Conservation (phyloP, 2,113 vertebrate genomes). For the Macaca mulatta region DNA sequence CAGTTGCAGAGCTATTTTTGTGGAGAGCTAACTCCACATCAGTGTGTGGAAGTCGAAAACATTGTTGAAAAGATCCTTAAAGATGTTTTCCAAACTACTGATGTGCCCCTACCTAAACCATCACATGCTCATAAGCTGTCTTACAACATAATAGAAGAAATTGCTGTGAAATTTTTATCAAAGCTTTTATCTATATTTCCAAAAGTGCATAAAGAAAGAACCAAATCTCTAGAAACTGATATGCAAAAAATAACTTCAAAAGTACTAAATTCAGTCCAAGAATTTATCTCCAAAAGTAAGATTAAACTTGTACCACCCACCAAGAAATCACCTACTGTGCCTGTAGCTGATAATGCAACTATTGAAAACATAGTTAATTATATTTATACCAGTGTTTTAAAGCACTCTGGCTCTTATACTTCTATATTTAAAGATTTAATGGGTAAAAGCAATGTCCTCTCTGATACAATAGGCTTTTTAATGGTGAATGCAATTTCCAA, state of each 20-base stretch:
- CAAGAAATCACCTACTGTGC: background rate
- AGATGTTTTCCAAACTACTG: background rate
- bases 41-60: constrained; percentile 64
- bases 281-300: constrained; percentile 67
- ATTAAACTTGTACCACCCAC: constrained; percentile 55
- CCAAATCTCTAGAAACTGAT: constrained; percentile 52
- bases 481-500: constrained; percentile 75
- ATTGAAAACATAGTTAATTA: constrained; percentile 71
- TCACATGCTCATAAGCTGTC: constrained; percentile 21
- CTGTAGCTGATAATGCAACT: constrained; percentile 36
- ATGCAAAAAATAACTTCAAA: constrained; percentile 70
- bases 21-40: constrained; percentile 64
- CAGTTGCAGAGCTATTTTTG: constrained; percentile 77
- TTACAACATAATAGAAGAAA: constrained; percentile 70
- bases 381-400: constrained; percentile 66
- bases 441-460: constrained; percentile 64
- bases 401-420: constrained; percentile 63
- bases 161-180: constrained; percentile 71
- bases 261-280: constrained; percentile 74
- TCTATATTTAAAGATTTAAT: constrained; percentile 75
- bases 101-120: background rate
- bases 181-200: constrained; percentile 73
- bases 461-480: constrained; percentile 74
- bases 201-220: background rate
- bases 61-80: constrained; percentile 72